Evolutionary conservation across 2,888 invertebrate species (phyloP).

Genomic region (Amiota minor): DNA sequence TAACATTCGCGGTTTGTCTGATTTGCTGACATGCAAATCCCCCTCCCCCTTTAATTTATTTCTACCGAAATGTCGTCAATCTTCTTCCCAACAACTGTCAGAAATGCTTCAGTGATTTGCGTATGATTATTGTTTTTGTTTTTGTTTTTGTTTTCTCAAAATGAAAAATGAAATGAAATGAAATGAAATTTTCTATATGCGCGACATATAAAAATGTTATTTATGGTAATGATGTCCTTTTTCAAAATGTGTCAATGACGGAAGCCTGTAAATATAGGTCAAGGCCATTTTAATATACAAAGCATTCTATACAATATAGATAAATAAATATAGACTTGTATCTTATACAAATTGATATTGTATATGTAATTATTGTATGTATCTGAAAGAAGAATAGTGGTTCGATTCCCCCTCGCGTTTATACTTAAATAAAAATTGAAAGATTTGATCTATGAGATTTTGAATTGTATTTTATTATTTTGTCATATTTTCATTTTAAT

Average conservation of each 20-base stretch:
- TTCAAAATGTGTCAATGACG: constrained; percentile 34
- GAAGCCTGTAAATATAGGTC: constrained; percentile 56
- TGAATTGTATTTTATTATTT: too few relatives aligned
- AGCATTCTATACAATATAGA: neutral
- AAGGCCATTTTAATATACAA: constrained; percentile 57
- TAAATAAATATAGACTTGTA: too few relatives aligned
- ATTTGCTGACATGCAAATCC: constrained; percentile 2
- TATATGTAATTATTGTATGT: too few relatives aligned
- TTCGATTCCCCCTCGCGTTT: too few relatives aligned
- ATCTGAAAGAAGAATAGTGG: too few relatives aligned
- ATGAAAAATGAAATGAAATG: constrained; percentile 30
- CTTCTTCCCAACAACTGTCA: constrained; percentile 15
- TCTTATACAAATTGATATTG: too few relatives aligned
- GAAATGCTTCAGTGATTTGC: constrained; percentile 1
- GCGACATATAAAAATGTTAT: constrained; percentile 14
- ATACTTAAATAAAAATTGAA: too few relatives aligned
- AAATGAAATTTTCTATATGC: constrained; percentile 20
- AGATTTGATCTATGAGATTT: too few relatives aligned
- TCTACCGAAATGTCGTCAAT: neutral
- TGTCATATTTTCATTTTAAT: too few relatives aligned
- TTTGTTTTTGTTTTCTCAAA: neutral
- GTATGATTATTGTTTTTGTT: neutral
- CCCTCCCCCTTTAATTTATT: neutral
- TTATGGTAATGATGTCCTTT: constrained; percentile 28
- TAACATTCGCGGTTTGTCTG: neutral